Evolutionary conservation across 2,797 vertebrate species (phyloP).

Genomic region (Tragopan temminckii): DNA sequence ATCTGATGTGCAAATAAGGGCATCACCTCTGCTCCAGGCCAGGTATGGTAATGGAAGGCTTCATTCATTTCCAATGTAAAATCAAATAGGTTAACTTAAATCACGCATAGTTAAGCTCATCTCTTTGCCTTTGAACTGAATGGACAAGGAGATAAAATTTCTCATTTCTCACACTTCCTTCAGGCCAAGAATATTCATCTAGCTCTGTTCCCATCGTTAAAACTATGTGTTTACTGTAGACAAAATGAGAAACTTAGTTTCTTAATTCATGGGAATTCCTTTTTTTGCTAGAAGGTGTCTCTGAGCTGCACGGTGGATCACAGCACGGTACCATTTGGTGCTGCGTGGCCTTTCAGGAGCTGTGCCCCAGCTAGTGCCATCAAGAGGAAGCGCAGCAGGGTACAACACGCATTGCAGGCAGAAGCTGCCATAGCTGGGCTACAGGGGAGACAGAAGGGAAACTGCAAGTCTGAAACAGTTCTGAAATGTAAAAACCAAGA

Average conservation of each 20-base stretch:
- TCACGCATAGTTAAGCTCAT: conserved; percentile 11
- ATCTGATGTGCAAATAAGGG: neutral
- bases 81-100: neutral
- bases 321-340: rapidly evolving
- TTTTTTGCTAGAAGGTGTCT: neutral
- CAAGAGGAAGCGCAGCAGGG: neutral
- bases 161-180: conserved; percentile 27
- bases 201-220: neutral
- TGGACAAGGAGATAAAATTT: conserved; percentile 17
- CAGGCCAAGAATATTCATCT: conserved; percentile 26
- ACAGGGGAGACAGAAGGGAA: neutral
- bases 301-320: neutral
- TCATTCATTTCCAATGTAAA: conserved; percentile 9
- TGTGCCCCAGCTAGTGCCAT: neutral
- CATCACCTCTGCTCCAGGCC: conserved; percentile 34
- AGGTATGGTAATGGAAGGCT: neutral
- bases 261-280: neutral
- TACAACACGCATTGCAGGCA: neutral
- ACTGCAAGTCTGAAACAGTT: neutral
- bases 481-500: neutral
- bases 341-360: neutral
- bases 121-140: conserved; percentile 50
- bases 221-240: neutral
- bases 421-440: neutral
- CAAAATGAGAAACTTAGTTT: neutral